Evolutionary conservation across 2,888 invertebrate species (phyloP).

Genomic region (Dexiosoma caninum): DNA sequence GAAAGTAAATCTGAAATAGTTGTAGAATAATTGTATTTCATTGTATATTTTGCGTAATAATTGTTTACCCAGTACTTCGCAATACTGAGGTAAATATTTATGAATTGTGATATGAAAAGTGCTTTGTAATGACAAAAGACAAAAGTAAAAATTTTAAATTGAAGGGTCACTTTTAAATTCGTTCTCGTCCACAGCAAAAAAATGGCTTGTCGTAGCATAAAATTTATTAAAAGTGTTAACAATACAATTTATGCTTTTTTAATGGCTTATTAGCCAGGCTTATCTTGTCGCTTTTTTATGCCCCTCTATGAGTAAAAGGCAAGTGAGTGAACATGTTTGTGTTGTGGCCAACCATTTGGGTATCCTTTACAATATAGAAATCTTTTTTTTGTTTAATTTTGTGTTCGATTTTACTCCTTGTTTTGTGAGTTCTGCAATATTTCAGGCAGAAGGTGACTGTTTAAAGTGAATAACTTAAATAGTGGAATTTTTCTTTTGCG

Average conservation of each 20-base stretch:
- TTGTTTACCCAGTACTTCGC: too few species aligned
- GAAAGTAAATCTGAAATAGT: too few species aligned
- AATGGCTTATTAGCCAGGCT: slow-evolving; percentile 76
- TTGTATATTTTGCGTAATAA: too few species aligned
- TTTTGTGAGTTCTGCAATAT: neutral
- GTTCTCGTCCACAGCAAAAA: neutral
- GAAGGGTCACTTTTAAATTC: neutral
- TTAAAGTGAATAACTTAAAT: slow-evolving; percentile 17
- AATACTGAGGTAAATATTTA: too few species aligned
- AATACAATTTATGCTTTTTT: slow-evolving; percentile 75
- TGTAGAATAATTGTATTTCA: too few species aligned
- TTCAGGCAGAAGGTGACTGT: neutral
- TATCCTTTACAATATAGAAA: neutral
- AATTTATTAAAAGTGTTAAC: slow-evolving; percentile 76
- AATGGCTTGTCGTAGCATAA: slow-evolving; percentile 61
- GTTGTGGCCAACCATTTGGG: neutral
- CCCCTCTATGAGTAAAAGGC: neutral
- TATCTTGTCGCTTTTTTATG: slow-evolving; percentile 69
- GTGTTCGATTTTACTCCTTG: slow-evolving; percentile 32
- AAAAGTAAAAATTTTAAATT: too few species aligned
- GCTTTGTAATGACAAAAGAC: too few species aligned
- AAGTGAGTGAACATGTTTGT: neutral
- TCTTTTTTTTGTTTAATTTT: neutral
- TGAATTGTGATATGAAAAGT: too few species aligned
- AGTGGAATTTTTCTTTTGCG: slow-evolving; percentile 28